Evolutionary conservation across 1,140 invertebrate genomes (phyloP), one percentile per base, ranked within the genome.

Genomic region (Brachionus plicatilis): DNA sequence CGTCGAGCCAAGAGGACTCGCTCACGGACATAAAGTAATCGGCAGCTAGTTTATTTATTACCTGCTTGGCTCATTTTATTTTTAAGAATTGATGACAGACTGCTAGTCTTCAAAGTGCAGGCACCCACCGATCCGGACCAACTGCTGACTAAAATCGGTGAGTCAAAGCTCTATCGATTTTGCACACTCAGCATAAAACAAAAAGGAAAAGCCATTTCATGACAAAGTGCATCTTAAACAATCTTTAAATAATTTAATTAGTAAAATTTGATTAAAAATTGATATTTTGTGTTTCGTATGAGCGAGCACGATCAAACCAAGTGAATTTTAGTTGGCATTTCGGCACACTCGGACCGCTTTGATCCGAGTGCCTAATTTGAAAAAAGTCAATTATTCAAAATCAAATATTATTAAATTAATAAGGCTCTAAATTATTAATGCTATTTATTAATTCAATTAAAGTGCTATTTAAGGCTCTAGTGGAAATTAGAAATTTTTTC

Each of bases 21-120:
- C 27, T 76, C 27, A 20, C 43, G 8, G 43, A 76, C n/a, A 8
- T 76, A 47, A 76, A 76, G 72, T 76, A 76, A 76, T 27, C 27
- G n/a, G n/a, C 7, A 20, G 11, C 27, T 24, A 76, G 33, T 37
- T 37, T 37, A 37, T 37, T 37, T 29, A 3, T 3, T 37, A 0
- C 6, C 33, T 33, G 29, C 29, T 47, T 11, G 17, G 9, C n/a
- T 24, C 11, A 14, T 50, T 76, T 20, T 27, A 53, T 27, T 27
- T 50, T 50, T 27, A 9, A 76, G 72, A 29, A n/a, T 47, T 76
- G 45, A 76, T 14, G 72, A 29, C 20, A 76, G 50, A 8, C 24
- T 76, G 27, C 20, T 76, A n/a, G 72, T 76, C 24, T 76, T 76
- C 24, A 76, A 50, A 76, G 45, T 76, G 17, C 12, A 75, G 43